These are phyloP conservation scores for Pristionchus mayeri DNA, from an alignment of 2,888 invertebrate species.

Conservation along the genomic window DNA sequence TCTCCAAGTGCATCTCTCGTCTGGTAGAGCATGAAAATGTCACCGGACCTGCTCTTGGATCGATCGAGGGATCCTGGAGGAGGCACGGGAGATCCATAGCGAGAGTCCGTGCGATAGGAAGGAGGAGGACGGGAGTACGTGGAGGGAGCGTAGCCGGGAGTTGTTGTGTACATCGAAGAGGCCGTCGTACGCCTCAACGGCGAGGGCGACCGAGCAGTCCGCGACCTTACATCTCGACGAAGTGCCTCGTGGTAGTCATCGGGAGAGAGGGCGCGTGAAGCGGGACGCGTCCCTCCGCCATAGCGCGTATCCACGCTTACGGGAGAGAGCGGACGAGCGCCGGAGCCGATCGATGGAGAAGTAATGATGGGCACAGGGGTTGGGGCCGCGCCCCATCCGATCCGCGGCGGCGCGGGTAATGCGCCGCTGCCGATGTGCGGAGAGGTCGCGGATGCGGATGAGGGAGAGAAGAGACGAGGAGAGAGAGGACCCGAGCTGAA, in stretches of 20 bases:
- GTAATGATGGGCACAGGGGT: slow-evolving; percentile 7
- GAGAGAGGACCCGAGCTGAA: neutral
- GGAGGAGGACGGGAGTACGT: slow-evolving; percentile 32
- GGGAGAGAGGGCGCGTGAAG: slow-evolving; percentile 30
- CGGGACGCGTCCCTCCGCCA: neutral
- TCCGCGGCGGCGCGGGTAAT: neutral
- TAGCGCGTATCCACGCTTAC: slow-evolving; percentile 17
- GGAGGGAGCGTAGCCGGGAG: neutral
- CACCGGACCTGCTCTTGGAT: slow-evolving; percentile 44
- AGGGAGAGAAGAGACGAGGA: slow-evolving; percentile 35
- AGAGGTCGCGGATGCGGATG: neutral
- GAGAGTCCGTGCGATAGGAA: slow-evolving; percentile 4
- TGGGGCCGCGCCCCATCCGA: slow-evolving; percentile 18
- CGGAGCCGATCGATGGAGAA: neutral
- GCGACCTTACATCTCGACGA: neutral
- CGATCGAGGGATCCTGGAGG: neutral
- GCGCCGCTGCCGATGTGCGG: neutral
- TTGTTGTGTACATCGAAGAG: slow-evolving; percentile 3
- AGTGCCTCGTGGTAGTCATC: slow-evolving; percentile 46
- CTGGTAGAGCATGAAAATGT: slow-evolving; percentile 48
- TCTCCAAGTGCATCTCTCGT: slow-evolving; percentile 41
- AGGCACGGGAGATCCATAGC: neutral
- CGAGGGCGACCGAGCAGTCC: neutral
- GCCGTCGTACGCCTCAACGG: neutral
- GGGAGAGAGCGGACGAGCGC: slow-evolving; percentile 7